Evolutionary conservation across 2,113 vertebrate genomes (phyloP), one percentile per base, ranked within the genome.

Genomic region (Bos taurus): DNA sequence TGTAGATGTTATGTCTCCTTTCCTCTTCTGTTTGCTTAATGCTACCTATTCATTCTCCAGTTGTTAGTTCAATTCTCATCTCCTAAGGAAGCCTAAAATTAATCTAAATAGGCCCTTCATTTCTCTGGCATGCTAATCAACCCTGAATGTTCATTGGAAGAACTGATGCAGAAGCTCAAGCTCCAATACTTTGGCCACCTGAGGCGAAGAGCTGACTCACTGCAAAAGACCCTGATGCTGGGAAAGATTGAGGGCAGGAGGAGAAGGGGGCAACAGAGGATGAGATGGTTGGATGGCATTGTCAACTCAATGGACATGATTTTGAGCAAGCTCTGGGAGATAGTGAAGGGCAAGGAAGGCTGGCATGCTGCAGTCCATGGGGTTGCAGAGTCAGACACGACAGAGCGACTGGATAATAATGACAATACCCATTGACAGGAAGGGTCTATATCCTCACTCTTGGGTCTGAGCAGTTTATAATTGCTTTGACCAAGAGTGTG

Each of bases 341-440:
- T 12, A 71, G 19, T 40, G n/a, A 36, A 71, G 67, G 67, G 19
- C 67, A 71, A 71, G 67, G n/a, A 71, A 71, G n/a, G n/a, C 67
- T 40, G n/a, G n/a, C n/a, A 40, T 40, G 67, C n/a, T 71, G 67
- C n/a, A 71, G 67, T 71, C n/a, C n/a, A 40, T 12, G n/a, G 10
- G 67, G 67, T 71, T 10, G 2, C 67, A 40, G n/a, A 71, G 67
- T 71, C 2, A 0, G 67, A 40, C 67, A 36, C 19, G 1, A 71
- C 17, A 40, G 9, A 71, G 19, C 0, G 2, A 12, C n/a, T 71
- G n/a, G 12, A 71, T 71, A 23, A 36, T 71, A 23, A 71, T 23
- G n/a, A 36, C 10, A 36, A 71, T 71, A 71, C 33, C 46, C 62
- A 26, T 9, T 52, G 74, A 81, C n/a, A 56, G 23, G 57, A 85